Evolutionary conservation across 2,888 invertebrate genomes (phyloP).

Genomic region (Drosophila falleni): DNA sequence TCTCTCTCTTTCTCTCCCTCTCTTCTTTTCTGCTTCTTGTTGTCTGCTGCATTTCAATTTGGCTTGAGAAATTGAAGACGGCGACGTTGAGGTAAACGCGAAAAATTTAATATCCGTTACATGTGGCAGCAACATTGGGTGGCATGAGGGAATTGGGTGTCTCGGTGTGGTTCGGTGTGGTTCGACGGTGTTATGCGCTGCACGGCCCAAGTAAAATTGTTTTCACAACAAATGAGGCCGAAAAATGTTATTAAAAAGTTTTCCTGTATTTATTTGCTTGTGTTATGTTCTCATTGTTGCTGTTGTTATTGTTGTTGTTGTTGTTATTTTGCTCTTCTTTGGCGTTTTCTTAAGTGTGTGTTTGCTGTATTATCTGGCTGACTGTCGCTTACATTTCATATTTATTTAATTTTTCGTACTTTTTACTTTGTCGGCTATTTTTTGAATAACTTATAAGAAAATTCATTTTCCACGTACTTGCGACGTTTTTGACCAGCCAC

Average conservation of each 20-base stretch:
- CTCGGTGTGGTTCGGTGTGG: neutral
- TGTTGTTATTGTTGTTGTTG: slow-evolving; percentile 21
- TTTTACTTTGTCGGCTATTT: slow-evolving; percentile 63
- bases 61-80: slow-evolving; percentile 57
- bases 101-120: slow-evolving; percentile 80
- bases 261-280: slow-evolving; percentile 70
- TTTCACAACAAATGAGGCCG: slow-evolving; percentile 81
- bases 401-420: slow-evolving; percentile 74
- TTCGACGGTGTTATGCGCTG: slow-evolving; percentile 20
- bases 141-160: slow-evolving; percentile 10
- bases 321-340: slow-evolving; percentile 38
- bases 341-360: slow-evolving; percentile 55
- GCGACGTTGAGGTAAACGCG: slow-evolving; percentile 68
- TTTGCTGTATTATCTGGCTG: slow-evolving; percentile 49
- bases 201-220: slow-evolving; percentile 68
- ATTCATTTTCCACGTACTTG: slow-evolving; percentile 37
- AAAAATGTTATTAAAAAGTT: slow-evolving; percentile 83
- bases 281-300: slow-evolving; percentile 33
- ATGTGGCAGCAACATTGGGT: slow-evolving; percentile 45
- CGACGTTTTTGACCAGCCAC: slow-evolving; percentile 21
- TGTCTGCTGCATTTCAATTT: slow-evolving; percentile 61
- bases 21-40: slow-evolving; percentile 5
- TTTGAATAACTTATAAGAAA: slow-evolving; percentile 64
- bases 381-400: slow-evolving; percentile 67
- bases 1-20: slow-evolving; percentile 2